Evolutionary conservation across 2,113 vertebrate genomes (phyloP), one percentile per base, ranked within the genome.

Genomic region (Nothocercus nigrocapillus): DNA sequence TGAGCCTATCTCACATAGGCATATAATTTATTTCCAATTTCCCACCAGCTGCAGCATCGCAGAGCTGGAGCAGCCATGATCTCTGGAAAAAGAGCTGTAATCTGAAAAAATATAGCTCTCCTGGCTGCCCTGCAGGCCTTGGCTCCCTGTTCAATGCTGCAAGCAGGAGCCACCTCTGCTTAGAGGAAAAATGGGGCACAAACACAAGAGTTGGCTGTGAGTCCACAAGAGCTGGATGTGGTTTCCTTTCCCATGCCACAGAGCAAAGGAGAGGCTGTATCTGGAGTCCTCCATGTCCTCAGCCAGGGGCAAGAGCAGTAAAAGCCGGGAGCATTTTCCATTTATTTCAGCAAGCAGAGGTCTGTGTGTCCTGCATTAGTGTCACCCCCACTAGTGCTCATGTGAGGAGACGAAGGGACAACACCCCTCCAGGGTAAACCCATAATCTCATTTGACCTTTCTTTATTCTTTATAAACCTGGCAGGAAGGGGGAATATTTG

Each of bases 11-110:
- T 96, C 80, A 63, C 47, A 90, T 34, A n/a, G 69, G 32, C 40
- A 95, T 93, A 81, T 84, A 92, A 93, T 94, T 95, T 96, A 86
- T 92, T 94, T 97, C 58, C 51, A 70, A 21, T 89, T 96, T 97
- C 54, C 61, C 62, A 74, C 81, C 27, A 93, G 61, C 69, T 88
- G 64, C 75, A 87, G 75, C 72, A 84, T 59, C 56, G 40, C 8
- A 44, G 77, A 56, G 54, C 3, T 5, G 83, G 24, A 95, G 17
- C 28, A 88, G 44, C 58, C 32, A 30, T 53, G 53, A 42, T 93
- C 45, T 88, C 42, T 91, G 70, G 44, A 70, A 88, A 86, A 86
- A 21, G 9, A 77, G 4, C 24, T 61, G 20, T 22, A 13, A 73
- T 59, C 44, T 59, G 51, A 88, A 32, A 18, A 58, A 32, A 38